A percentile compares a stretch with the other conserved stretches of the same genome.
phyloP scores from a whole-genome alignment of 1,140 invertebrate genomes.

The Nasonia vitripennis region DNA sequence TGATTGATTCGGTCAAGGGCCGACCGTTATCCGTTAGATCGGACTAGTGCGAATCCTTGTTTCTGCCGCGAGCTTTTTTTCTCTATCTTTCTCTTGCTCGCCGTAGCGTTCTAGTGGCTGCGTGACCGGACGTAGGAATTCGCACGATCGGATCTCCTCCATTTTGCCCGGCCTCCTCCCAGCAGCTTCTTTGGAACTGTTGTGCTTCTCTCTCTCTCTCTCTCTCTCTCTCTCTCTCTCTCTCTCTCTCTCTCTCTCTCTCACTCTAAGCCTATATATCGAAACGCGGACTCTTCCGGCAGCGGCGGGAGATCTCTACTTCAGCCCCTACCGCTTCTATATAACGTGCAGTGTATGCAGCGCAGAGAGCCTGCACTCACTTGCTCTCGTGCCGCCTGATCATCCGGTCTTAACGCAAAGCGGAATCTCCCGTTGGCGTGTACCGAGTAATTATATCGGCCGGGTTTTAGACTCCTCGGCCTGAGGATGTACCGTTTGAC shows the following conservation, averaged over 20 bases:
- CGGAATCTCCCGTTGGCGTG: slow-evolving; percentile 57
- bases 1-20: slow-evolving; percentile 34
- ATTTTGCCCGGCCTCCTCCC: background rate
- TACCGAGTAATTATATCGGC: slow-evolving; percentile 63
- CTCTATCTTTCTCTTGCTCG: slow-evolving; percentile 40
- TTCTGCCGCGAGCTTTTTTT: slow-evolving; percentile 33
- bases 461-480: background rate
- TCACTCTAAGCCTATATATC: slow-evolving; percentile 6
- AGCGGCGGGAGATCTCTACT: slow-evolving; percentile 1
- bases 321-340: background rate
- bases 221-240: background rate
- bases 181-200: background rate
- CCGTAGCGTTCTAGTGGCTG: slow-evolving; percentile 51
- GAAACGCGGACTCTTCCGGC: slow-evolving; percentile 46
- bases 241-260: background rate
- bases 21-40: slow-evolving; percentile 46
- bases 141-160: slow-evolving; percentile 53
- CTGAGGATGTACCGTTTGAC: slow-evolving; percentile 54
- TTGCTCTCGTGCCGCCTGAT: slow-evolving; percentile 35
- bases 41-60: slow-evolving; percentile 41
- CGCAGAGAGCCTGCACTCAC: background rate
- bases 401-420: slow-evolving; percentile 58
- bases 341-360: background rate
- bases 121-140: slow-evolving; percentile 64
- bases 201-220: background rate